Base-by-base conservation (phyloP, 2,888 invertebrate genomes). In the Amaurobius ferox region DNA sequence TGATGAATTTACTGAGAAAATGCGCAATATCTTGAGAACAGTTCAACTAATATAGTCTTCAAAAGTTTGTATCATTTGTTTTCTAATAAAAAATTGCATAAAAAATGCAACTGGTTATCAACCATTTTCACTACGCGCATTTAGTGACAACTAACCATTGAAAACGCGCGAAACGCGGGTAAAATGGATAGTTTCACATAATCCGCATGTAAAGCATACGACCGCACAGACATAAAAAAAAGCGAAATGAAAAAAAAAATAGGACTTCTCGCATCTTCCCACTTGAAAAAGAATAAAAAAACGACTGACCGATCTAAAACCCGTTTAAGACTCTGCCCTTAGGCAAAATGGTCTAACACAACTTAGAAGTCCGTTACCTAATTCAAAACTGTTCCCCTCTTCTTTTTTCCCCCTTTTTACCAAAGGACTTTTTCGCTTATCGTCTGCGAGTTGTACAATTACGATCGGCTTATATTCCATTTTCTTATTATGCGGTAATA, bases 231-330 rank as follows among this genome's bases (percentile, higher is more conserved):
- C 16, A 44, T 16, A 44, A 44, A 44, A 44, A 55, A 23, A 23
- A 55, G 55, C 3, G 55, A 23, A 23, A 23, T 16, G n/a, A 9
- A 16, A 9, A 44, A 44, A 55, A 55, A 55, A 55, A 6, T 55
- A 55, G 55, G 55, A n/a, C 55, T 55, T 7, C 23, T 55, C 55
- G 55, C 55, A 55, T 55, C 55, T 55, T 55, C 55, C 55, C 55
- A 55, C 55, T 55, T 55, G 55, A 55, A 55, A 23, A 44, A 23
- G 23, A 55, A 55, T 23, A 55, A 55, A 55, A 55, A 55, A 23
- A 0, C 23, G 16, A 1, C 23, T 55, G 55, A 55, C 55, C 55
- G 55, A 55, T 55, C 55, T 55, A 23, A 55, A 55, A 55, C 55
- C 11, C 55, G 55, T 55, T 55, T 55, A 55, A 55, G 55, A 55